These are phyloP conservation scores for Ciconia stormi DNA, from an alignment of 2,113 vertebrate species.

Conservation along the genomic window DNA sequence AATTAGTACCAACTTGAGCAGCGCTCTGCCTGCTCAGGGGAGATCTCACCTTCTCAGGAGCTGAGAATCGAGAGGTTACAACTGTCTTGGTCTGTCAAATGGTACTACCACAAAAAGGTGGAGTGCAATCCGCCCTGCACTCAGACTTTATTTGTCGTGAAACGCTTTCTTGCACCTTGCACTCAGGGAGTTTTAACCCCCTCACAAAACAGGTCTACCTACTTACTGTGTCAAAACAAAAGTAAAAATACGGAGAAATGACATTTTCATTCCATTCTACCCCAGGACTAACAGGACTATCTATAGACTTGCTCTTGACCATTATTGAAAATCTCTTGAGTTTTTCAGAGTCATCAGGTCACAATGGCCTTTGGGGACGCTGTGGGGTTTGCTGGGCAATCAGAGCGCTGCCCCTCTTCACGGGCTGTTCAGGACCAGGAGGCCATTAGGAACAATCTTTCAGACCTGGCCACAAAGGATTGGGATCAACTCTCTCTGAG, in stretches of 20 bases:
- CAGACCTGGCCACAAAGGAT: neutral
- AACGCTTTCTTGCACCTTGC: neutral
- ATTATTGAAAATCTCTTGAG: neutral
- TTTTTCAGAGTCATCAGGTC: neutral
- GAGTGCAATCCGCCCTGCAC: neutral
- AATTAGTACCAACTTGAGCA: neutral
- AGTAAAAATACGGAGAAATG: neutral
- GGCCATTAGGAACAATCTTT: neutral
- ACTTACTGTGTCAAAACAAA: neutral
- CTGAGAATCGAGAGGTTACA: neutral
- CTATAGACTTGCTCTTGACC: neutral
- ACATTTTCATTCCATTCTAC: neutral
- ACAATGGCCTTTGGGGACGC: neutral
- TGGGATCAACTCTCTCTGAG: neutral
- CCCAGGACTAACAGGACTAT: neutral
- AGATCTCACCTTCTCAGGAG: neutral
- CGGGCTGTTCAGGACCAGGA: neutral
- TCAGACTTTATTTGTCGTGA: accelerated
- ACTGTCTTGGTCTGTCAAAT: neutral
- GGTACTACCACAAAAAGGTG: neutral
- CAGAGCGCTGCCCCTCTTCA: neutral
- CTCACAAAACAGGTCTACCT: neutral
- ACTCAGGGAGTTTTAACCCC: neutral
- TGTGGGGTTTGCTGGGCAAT: neutral
- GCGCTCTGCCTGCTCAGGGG: neutral